phyloP scores from a whole-genome alignment of 2,113 vertebrate species.

The Aldabrachelys gigantea region DNA sequence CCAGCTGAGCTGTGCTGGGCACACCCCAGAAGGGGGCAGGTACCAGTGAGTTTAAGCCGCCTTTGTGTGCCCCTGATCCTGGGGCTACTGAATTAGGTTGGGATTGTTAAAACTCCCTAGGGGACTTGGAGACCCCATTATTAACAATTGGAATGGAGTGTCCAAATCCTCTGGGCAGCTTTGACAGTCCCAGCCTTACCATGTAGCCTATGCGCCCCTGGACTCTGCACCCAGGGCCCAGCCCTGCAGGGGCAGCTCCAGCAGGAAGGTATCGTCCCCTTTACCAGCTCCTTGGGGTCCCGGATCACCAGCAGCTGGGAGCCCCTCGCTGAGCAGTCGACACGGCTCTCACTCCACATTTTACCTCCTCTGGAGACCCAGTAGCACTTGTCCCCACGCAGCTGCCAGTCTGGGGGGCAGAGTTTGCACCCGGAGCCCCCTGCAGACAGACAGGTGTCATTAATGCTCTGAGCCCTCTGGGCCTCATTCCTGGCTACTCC shows the following conservation, averaged over 20 bases:
- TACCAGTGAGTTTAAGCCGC: not conserved
- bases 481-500: not conserved
- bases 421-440: not conserved
- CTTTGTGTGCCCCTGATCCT: not conserved
- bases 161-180: not conserved
- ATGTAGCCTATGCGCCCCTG: too few relatives aligned
- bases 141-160: not conserved
- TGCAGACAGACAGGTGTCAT: not conserved
- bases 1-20: too few relatives aligned
- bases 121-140: rapidly evolving
- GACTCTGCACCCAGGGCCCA: not conserved
- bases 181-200: too few relatives aligned
- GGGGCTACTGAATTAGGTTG: not conserved
- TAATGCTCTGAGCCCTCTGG: not conserved
- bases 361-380: not conserved
- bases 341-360: not conserved
- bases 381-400: not conserved
- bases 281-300: not conserved
- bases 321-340: not conserved
- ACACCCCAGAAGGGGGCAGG: not conserved
- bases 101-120: not conserved
- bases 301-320: not conserved
- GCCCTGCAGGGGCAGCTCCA: not conserved
- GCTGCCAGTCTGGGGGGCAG: not conserved
- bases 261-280: not conserved